Base-by-base conservation (phyloP, 2,113 vertebrate species). In the Pollachius pollachius region DNA sequence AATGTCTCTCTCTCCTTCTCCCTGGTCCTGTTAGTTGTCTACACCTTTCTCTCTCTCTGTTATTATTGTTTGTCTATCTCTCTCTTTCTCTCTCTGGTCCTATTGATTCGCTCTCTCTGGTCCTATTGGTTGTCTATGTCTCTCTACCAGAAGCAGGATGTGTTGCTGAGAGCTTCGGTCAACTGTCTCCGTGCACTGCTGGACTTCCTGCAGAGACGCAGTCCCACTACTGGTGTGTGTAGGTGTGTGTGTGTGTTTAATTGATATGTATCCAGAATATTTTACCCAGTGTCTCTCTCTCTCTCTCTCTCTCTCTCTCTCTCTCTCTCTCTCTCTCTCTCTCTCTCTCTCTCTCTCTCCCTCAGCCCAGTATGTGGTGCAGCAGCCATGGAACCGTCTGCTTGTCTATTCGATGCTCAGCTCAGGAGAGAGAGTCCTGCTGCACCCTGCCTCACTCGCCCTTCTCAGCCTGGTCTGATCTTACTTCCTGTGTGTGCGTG, bases 301-400 rank as follows among this genome's bases (percentile, higher is more conserved):
- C 18, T 76, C 52, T 72, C 12, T 72, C 65, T 62, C 65, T 66
- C 7, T 62, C 18, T 62, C 19, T 62, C 60, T 62, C 19, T 58
- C 66, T 62, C 62, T 66, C 8, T 62, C 60, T 62, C 19, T 62
- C 23, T 62, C 60, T 62, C 60, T 62, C 21, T 62, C 25, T 23
- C 21, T 15, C 25, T 25, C 12, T 27, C 21, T 62, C 61, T 16
- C 61, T 62, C 23, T 27, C 57, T 52, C 68, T 48, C 75, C 64
- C 68, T 65, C 5, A 99, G 96, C 92, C 23, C 85, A 85, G 27
- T 92, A 94, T 0, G 83, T 92, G 75, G 89, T 82, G 76, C 93
- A 91, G 64, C 96, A 97, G 82, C 95, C 95, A 0, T 98, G 96
- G 96, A 94, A 88, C 84, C 89, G 89, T 19, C 95, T 97, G 88